A percentile compares a stretch with the other conserved stretches of the same genome.
Conservation (phyloP, 1,140 invertebrate species). For the Drosophila sucinea region DNA sequence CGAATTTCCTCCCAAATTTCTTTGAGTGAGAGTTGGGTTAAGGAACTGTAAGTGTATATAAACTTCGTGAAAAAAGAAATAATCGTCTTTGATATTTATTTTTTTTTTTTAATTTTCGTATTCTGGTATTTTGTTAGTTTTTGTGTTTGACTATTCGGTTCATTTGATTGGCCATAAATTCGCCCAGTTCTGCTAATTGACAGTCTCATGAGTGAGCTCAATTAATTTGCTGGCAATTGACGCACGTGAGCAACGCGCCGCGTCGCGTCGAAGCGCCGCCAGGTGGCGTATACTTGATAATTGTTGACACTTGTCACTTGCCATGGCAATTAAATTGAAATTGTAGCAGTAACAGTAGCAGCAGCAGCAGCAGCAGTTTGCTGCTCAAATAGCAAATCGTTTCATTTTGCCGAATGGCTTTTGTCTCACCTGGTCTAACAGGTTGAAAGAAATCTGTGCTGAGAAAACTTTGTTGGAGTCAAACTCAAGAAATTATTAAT, state of each 20-base stretch:
- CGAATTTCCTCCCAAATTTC: no score
- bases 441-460: not conserved
- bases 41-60: no score
- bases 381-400: not conserved
- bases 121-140: slow-evolving; percentile 29
- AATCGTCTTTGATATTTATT: slow-evolving; percentile 17
- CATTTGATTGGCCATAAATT: slow-evolving; percentile 58
- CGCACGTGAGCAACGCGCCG: slow-evolving; percentile 51
- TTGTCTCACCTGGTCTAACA: not conserved
- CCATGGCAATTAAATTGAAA: slow-evolving; percentile 47
- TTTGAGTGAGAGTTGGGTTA: no score
- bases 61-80: no score
- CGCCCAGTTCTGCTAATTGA: slow-evolving; percentile 65
- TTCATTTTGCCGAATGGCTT: not conserved
- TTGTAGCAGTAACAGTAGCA: slow-evolving; percentile 10
- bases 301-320: slow-evolving; percentile 71
- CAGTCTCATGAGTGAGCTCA: slow-evolving; percentile 75
- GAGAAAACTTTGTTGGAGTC: not conserved
- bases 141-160: slow-evolving; percentile 6
- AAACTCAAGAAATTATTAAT: not conserved
- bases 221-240: slow-evolving; percentile 75
- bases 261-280: not conserved
- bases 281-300: slow-evolving; percentile 80
- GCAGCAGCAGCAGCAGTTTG: not conserved
- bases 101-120: slow-evolving; percentile 10